A percentile compares a stretch with the other conserved stretches of the same genome.
Conservation (phyloP, 2,113 vertebrate genomes). For the Dolichotis patagonum region DNA sequence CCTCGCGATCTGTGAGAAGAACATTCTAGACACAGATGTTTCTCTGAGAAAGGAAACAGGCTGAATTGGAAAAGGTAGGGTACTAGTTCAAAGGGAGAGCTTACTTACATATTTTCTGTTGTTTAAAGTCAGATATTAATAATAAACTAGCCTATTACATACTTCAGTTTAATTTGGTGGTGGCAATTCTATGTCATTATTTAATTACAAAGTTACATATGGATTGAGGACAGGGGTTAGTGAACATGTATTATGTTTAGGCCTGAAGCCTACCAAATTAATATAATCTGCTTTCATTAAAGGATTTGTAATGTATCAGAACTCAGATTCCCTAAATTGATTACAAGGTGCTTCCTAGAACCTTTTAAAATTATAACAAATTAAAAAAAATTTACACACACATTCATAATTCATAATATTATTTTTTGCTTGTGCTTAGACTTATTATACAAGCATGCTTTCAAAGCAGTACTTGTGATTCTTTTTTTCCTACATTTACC, state of each 20-base stretch:
- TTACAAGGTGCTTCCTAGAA: not conserved
- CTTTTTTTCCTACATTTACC: not conserved
- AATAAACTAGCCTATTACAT: not conserved
- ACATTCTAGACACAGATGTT: not conserved
- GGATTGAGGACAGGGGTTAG: not conserved
- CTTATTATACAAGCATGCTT: not conserved
- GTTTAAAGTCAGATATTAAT: conserved; percentile 19
- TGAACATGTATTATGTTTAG: not conserved
- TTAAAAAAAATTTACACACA: not conserved
- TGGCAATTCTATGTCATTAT: not conserved
- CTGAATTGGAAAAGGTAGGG: not conserved
- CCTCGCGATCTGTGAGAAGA: not conserved
- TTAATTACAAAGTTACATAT: not conserved
- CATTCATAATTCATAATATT: not conserved
- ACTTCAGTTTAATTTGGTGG: not conserved
- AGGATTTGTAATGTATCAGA: not conserved
- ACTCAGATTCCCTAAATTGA: not conserved
- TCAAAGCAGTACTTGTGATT: not conserved
- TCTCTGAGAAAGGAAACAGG: not conserved
- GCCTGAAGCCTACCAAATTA: not conserved
- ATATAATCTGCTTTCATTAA: not conserved
- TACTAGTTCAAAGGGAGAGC: not conserved
- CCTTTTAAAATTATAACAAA: conserved; percentile 30
- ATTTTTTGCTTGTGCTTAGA: not conserved
- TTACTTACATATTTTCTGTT: not conserved